Base-by-base conservation (phyloP, 1,140 invertebrate species). In the Lepidurus arcticus region DNA sequence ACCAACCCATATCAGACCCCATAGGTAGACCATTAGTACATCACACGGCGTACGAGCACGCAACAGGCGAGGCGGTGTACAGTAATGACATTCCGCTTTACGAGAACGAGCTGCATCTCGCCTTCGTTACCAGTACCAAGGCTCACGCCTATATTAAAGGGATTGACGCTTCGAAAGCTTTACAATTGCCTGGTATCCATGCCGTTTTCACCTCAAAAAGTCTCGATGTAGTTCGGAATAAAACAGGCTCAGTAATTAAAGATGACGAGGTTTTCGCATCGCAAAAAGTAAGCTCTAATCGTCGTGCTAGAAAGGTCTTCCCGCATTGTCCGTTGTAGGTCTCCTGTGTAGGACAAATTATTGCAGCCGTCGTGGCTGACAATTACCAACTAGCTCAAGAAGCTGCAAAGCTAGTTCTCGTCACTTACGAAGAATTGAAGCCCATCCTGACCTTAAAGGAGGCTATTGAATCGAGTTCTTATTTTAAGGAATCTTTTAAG, bases 11-110 rank as follows among this genome's bases (percentile, higher is more conserved):
- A 11, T 86, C 85, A 42, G 93, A 97, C 86, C 86, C 91, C 16
- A 88, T 98, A 21, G 94, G 96, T 1, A 88, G 91, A 79, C 93
- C 96, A 0, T 86, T 96, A 44, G 87, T 91, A 0, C 96, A 98
- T 83, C 82, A 88, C 1, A 93, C 94, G 21, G 95, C 93, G 0
- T 86, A 90, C 8, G 96, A 98, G 84, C 96, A 98, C 87, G 92
- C 92, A 1, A 92, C 93, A 5, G 96, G 96, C 10, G 95, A 98
- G 87, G 96, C 96, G 7, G 85, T 94, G 47, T 98, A 98, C 83
- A 91, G 92, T 81, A 95, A 97, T 85, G 97, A 98, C 83, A 90
- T 96, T 79, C 94, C 94, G 0, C 84, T 83, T 76, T 87, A 88
- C 74, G 86, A 90, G 80, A 88, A 90, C 42, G 93, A 96, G 84